Base-by-base conservation (phyloP, 30 jellyfish, hydroid and myxozoan genomes). In the Pelagia noctiluca region DNA sequence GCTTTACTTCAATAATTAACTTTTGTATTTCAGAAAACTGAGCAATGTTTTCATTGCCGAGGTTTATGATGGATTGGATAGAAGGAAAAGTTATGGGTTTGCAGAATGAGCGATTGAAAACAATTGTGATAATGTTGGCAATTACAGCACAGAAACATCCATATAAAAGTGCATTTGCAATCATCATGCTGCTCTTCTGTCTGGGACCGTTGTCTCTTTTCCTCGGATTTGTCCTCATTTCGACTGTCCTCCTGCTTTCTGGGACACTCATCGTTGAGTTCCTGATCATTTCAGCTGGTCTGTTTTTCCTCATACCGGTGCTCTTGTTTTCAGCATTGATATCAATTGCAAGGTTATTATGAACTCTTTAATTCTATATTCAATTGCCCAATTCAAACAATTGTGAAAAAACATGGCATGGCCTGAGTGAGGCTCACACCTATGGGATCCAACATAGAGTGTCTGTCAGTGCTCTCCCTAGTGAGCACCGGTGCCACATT, bases 241-340 rank as follows among this genome's bases (percentile, higher is more conserved):
- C 68, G 21, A 52, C 7, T 19, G 12, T 30, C 7, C 21, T 25
- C 26, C 21, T 52, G 26, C 68, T 52, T 4, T 52, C 68, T 52
- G 68, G 68, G 2, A 30, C 68, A 3, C 30, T 19, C 4, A 52
- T 52, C 26, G 21, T 52, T 52, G 68, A 52, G 26, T 3, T 52
- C 26, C 26, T 52, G 68, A 52, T 52, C 16, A 3, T 52, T 4
- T 52, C 68, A 52, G 68, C 26, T 52, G 68, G 68, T 52, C 68
- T 52, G 4, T 52, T 30, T 19, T 25, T 52, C 28, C 26, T 52
- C 30, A 25, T 52, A 10, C 68, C 68, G 2, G 68, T 52, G 26
- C 12, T 52, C 21, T 25, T 30, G 21, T 52, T 52, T 52, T 52
- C 68, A 52, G 12, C 21, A 19, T 52, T 52, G 28, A 3, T 52